Base-by-base conservation (phyloP, 2,888 invertebrate species). In the Sphecodes monilicornis region DNA sequence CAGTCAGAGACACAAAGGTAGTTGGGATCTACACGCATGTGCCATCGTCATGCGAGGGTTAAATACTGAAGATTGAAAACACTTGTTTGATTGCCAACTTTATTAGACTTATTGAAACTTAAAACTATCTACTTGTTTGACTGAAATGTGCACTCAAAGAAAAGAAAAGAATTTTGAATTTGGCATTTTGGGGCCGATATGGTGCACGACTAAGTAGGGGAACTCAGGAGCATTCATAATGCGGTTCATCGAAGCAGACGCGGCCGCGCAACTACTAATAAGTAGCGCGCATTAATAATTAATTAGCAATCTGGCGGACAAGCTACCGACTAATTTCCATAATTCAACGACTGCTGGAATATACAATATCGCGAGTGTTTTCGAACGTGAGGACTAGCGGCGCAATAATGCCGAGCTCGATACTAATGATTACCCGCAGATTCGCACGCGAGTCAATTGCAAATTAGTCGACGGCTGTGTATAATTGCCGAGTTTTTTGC, bases 371-470 rank as follows among this genome's bases (percentile, higher is more conserved):
- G 71, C 64, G 74, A 54, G 68, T 64, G 78, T 66, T 78, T 60
- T 69, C 73, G 85, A 76, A 69, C 84, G 84, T 75, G 84, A 78
- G 76, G 36, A 54, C 79, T 68, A 70, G 78, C 36, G n/a, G 29
- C 6, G 79, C 68, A 78, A 79, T 85, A 85, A 79, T 76, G 82
- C 69, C 76, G 29, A 32, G 64, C 54, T 72, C 80, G 83, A 81
- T 86, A 83, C 83, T 84, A 90, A 90, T 89, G 90, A 90, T 90
- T 90, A 90, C 79, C 80, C 82, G 50, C 43, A 80, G 88, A 88
- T 90, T 77, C 87, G 85, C 82, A 89, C 90, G 90, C 87, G 86
- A 86, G 88, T 85, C 89, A 87, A 90, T 90, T 90, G 88, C 89
- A 89, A 89, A 90, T 90, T 90, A 90, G 88, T 84, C 86, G 74